Percentiles rank a stretch among this genome's conserved stretches.
Evolutionary conservation across 2,888 invertebrate species (phyloP).

Genomic region (Eupithecia exiguata): DNA sequence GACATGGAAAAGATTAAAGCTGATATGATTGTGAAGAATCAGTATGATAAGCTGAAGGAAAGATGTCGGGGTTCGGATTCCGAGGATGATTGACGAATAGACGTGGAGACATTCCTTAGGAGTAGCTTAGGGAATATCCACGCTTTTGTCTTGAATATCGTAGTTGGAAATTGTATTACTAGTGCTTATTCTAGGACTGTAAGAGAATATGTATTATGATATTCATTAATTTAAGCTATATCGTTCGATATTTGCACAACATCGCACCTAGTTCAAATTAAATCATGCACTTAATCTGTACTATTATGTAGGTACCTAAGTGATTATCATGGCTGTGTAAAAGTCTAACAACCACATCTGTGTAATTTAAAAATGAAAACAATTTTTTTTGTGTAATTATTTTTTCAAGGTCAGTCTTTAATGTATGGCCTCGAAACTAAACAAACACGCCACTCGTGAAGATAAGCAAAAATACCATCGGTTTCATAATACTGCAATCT

Average conservation of each 20-base stretch:
- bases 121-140: background rate
- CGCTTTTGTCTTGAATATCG: background rate
- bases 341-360: background rate
- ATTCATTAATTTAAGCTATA: background rate
- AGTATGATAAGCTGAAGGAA: constrained; percentile 75
- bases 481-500: background rate
- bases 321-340: background rate
- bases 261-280: background rate
- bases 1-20: constrained; percentile 77
- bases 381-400: background rate
- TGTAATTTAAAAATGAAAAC: background rate
- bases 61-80: constrained; percentile 65
- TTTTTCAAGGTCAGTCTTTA: background rate
- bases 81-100: constrained; percentile 58
- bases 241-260: background rate
- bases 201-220: background rate
- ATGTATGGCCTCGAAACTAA: background rate
- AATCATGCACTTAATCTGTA: background rate
- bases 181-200: background rate
- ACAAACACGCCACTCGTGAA: background rate
- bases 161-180: background rate
- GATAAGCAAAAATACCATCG: background rate
- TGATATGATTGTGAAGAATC: constrained; percentile 70
- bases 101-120: background rate
- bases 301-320: background rate